phyloP scores from a whole-genome alignment of 2,797 vertebrate species.

The Myotis pilosus region DNA sequence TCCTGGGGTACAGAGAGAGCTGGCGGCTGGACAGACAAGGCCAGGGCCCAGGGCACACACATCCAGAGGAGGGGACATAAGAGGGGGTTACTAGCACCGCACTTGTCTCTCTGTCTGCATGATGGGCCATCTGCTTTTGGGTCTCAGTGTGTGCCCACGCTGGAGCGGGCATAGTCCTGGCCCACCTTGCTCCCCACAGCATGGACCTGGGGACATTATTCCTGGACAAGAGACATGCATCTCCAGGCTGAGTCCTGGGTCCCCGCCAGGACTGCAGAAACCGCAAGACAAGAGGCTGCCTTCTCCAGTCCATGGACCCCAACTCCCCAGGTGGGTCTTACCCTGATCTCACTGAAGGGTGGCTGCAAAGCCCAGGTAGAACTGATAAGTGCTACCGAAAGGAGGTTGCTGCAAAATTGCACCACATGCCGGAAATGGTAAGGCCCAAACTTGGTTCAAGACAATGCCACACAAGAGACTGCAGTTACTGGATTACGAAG shows the following conservation, averaged over 20 bases:
- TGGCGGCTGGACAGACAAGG: not conserved
- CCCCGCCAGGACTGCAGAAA: not conserved
- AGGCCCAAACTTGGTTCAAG: not conserved
- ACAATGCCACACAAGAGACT: not conserved
- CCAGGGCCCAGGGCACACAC: not conserved
- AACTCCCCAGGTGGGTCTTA: not conserved
- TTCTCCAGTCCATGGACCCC: not conserved
- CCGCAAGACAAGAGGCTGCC: not conserved
- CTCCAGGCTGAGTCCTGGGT: not conserved
- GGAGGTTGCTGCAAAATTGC: not conserved
- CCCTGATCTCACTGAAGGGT: not conserved
- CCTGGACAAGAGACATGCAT: not conserved
- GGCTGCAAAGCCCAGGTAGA: not conserved
- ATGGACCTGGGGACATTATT: not conserved
- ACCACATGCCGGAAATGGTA: not conserved
- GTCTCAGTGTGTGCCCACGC: not conserved
- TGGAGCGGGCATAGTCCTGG: not conserved
- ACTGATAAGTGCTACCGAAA: not conserved
- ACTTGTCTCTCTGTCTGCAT: not conserved
- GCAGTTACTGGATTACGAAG: not conserved
- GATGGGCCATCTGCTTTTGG: not conserved
- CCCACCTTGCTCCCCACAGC: not conserved
- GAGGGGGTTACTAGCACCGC: not conserved
- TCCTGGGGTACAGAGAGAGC: not conserved
- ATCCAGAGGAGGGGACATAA: not conserved